A percentile compares a stretch with the other conserved stretches of the same genome.
phyloP scores from a whole-genome alignment of 2,113 vertebrate genomes.

The Eleginops maclovinus region DNA sequence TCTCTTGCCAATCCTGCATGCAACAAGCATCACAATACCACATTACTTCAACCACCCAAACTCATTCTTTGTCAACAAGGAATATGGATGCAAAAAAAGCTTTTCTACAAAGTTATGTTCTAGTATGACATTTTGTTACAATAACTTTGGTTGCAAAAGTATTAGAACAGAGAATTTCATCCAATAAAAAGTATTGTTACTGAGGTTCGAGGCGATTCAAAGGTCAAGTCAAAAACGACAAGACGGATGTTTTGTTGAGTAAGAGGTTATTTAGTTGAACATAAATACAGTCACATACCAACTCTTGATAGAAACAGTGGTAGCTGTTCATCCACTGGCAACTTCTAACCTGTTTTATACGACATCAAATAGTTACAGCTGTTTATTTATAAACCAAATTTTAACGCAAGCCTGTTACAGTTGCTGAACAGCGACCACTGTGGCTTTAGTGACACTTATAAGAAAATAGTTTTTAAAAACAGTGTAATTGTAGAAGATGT shows the following conservation, averaged over 20 bases:
- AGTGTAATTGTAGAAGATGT: background rate
- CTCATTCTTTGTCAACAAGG: slow-evolving; percentile 89
- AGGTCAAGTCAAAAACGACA: slow-evolving; percentile 7
- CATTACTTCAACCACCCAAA: slow-evolving; percentile 90
- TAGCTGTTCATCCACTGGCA: background rate
- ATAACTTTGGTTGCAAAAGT: background rate
- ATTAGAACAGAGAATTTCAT: background rate
- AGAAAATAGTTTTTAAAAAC: background rate
- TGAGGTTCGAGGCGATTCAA: slow-evolving; percentile 24
- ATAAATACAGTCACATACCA: slow-evolving; percentile 55
- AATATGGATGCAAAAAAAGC: slow-evolving; percentile 84
- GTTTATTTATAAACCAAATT: background rate
- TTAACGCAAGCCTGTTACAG: background rate
- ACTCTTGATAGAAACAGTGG: background rate
- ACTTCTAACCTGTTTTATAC: background rate
- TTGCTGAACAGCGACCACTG: background rate
- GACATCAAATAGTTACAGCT: background rate
- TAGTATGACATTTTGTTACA: background rate
- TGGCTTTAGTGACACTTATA: too few species aligned
- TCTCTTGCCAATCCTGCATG: slow-evolving; percentile 95
- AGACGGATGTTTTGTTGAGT: slow-evolving; percentile 4
- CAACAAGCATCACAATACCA: slow-evolving; percentile 95
- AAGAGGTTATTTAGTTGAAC: slow-evolving; percentile 17
- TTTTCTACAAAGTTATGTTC: slow-evolving; percentile 1
- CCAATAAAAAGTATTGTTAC: slow-evolving; percentile 28